Percentiles rank a stretch among this genome's conserved stretches.
Evolutionary conservation across 1,140 invertebrate genomes (phyloP).

Genomic region (Centruroides vittatus): DNA sequence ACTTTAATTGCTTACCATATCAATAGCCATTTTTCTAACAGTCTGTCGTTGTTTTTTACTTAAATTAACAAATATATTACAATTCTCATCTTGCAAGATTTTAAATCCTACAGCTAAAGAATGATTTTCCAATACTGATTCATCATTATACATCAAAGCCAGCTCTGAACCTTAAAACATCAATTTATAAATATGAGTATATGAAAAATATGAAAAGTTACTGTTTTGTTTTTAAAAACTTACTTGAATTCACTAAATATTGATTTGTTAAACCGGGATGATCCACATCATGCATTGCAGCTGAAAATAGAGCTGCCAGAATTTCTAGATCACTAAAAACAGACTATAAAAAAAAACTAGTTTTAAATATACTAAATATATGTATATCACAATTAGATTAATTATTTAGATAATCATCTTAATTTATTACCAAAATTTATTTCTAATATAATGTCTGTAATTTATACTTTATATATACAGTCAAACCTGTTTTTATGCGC

Average conservation of each 20-base stretch:
- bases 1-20: conserved; percentile 52
- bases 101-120: conserved; percentile 86
- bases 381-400: no score
- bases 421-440: no score
- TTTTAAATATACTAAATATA: no score
- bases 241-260: conserved; percentile 83
- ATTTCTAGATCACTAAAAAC: conserved; percentile 90
- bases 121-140: conserved; percentile 87
- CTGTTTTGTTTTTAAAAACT: conserved; percentile 2
- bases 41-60: conserved; percentile 94
- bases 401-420: no score
- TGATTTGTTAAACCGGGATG: conserved; percentile 98
- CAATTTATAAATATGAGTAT: background rate
- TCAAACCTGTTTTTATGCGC: no score
- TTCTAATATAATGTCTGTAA: no score
- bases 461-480: no score
- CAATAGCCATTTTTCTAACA: conserved; percentile 95
- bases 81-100: conserved; percentile 70
- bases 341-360: conserved; percentile 43
- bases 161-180: conserved; percentile 48
- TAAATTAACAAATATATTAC: conserved; percentile 77
- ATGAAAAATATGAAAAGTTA: background rate
- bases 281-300: conserved; percentile 88
- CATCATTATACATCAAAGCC: conserved; percentile 87
- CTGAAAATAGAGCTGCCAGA: conserved; percentile 81